phyloP scores from a whole-genome alignment of 2,113 vertebrate genomes.

The Barbus barbus region DNA sequence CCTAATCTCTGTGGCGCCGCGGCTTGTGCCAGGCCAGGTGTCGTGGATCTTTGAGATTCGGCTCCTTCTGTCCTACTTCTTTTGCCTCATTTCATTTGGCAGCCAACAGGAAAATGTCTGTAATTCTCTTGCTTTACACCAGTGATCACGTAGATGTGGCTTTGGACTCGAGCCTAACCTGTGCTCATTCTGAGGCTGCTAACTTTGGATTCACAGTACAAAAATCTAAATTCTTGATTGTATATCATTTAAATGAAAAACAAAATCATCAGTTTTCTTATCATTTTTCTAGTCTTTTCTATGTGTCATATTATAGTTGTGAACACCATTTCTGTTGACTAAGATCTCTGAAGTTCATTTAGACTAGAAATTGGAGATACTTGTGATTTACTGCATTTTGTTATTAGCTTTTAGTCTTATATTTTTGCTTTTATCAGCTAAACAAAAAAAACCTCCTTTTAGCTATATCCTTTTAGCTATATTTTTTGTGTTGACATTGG shows the following conservation, averaged over 20 bases:
- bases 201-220: slow-evolving; percentile 34
- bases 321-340: neutral
- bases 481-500: neutral
- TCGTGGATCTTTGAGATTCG: slow-evolving; percentile 50
- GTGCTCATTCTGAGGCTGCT: slow-evolving; percentile 25
- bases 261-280: too few relatives aligned
- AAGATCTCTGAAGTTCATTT: neutral
- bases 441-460: slow-evolving; percentile 9
- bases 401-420: neutral
- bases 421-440: slow-evolving; percentile 16
- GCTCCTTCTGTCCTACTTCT: slow-evolving; percentile 35
- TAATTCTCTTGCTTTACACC: slow-evolving; percentile 42
- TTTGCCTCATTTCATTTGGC: slow-evolving; percentile 59
- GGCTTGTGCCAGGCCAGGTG: slow-evolving; percentile 58
- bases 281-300: neutral
- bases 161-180: slow-evolving; percentile 49
- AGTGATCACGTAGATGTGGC: slow-evolving; percentile 53
- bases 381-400: neutral
- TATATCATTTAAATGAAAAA: neutral
- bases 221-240: neutral
- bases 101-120: slow-evolving; percentile 48
- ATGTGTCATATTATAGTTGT: neutral
- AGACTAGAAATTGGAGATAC: too few relatives aligned
- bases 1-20: slow-evolving; percentile 1
- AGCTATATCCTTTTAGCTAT: neutral